Percentiles rank a stretch among this genome's conserved stretches.
These are phyloP conservation scores for Lepidurus packardi DNA, from an alignment of 1,140 invertebrate species.

Conservation along the genomic window DNA sequence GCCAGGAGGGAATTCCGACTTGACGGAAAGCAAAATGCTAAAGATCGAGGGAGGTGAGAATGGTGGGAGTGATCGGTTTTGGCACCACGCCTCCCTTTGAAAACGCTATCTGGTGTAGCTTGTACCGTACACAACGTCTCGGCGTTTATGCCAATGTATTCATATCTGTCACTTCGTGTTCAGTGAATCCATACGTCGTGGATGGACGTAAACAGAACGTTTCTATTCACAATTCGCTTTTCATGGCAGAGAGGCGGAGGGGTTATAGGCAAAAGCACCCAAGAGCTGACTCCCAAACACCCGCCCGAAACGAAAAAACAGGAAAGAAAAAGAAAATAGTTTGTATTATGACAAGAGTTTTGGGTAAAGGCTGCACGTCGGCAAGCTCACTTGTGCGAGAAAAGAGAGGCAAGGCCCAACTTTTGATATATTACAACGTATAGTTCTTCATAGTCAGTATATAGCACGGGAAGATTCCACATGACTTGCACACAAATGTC, in stretches of 20 bases:
- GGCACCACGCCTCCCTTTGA: background rate
- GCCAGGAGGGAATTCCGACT: background rate
- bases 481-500: constrained; percentile 15
- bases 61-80: background rate
- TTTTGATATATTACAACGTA: constrained; percentile 2
- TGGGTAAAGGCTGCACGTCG: constrained; percentile 13
- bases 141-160: background rate
- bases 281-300: background rate
- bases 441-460: background rate
- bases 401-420: background rate
- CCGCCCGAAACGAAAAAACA: background rate
- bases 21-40: background rate
- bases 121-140: no score
- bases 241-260: background rate
- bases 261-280: background rate
- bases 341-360: constrained; percentile 9
- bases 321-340: background rate
- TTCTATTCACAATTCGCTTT: constrained; percentile 12
- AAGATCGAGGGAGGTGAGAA: background rate
- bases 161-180: constrained; percentile 19
- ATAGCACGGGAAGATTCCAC: background rate
- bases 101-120: no score
- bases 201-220: background rate
- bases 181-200: constrained; percentile 10
- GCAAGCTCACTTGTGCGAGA: constrained; percentile 8